Conservation (phyloP, 2,888 invertebrate genomes). For the Leptopilina myrica region DNA sequence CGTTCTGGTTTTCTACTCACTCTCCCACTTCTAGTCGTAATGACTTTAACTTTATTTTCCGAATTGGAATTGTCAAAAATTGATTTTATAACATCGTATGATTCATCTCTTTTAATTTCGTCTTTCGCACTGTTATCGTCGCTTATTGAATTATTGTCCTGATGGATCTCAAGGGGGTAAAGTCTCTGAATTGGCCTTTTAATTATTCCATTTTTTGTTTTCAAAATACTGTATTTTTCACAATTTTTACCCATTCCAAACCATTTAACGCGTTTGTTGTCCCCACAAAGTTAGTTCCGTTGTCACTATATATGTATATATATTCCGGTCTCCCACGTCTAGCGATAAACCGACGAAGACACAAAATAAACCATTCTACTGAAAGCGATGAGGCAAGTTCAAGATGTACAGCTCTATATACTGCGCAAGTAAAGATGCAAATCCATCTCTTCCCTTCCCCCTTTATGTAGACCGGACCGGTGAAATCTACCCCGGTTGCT, state of each 20-base stretch:
- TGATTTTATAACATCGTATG: neutral
- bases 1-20: constrained; percentile 10
- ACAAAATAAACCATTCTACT: neutral
- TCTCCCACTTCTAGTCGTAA: neutral
- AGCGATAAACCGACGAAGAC: no score
- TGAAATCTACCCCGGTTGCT: constrained; percentile 64
- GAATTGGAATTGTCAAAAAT: neutral
- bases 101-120: neutral
- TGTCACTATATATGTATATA: no score
- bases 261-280: no score
- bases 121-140: neutral
- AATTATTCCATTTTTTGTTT: constrained; percentile 31
- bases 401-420: neutral
- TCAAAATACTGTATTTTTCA: constrained; percentile 6
- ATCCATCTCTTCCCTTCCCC: constrained; percentile 51
- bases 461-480: constrained; percentile 65
- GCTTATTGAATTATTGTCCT: neutral
- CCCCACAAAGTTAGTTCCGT: no score
- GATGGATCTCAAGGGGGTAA: constrained; percentile 17
- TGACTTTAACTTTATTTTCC: neutral
- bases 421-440: neutral
- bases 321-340: no score
- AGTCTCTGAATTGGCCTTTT: constrained; percentile 39
- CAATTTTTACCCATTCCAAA: no score
- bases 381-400: neutral